Evolutionary conservation across 2,797 vertebrate genomes (phyloP).

Genomic region (Aulostomus chinensis): DNA sequence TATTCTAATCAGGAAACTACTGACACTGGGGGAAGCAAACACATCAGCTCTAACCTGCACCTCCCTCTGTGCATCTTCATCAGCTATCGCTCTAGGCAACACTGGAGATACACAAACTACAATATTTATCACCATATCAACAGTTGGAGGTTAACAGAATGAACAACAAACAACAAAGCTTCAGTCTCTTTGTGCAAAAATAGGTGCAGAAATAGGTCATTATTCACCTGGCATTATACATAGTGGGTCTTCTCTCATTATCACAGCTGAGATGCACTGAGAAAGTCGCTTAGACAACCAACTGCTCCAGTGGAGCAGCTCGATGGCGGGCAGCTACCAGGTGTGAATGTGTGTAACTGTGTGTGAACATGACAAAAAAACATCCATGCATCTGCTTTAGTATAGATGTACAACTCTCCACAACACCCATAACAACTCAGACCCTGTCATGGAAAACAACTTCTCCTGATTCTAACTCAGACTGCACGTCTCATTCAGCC

Average conservation of each 20-base stretch:
- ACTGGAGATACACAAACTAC: slow-evolving; percentile 41
- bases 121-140: slow-evolving; percentile 57
- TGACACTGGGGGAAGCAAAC: slow-evolving; percentile 44
- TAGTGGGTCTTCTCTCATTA: background rate
- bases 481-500: slow-evolving; percentile 69
- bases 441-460: slow-evolving; percentile 54
- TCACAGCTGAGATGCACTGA: too few species aligned
- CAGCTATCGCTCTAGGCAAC: slow-evolving; percentile 59
- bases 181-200: slow-evolving; percentile 16
- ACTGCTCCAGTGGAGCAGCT: too few species aligned
- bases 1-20: slow-evolving; percentile 66
- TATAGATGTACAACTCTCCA: too few species aligned
- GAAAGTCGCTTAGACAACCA: too few species aligned
- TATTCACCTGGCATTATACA: background rate
- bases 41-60: slow-evolving; percentile 62
- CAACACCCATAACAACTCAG: slow-evolving; percentile 6
- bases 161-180: slow-evolving; percentile 26
- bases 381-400: too few species aligned
- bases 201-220: background rate
- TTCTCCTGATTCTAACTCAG: slow-evolving; percentile 58
- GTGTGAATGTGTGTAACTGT: too few species aligned
- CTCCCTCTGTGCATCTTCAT: slow-evolving; percentile 61
- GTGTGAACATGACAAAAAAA: too few species aligned
- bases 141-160: slow-evolving; percentile 46
- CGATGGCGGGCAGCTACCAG: too few species aligned